Base-by-base conservation (phyloP, 35 echinoderm and acorn worm genomes). In the Lytechinus pictus region DNA sequence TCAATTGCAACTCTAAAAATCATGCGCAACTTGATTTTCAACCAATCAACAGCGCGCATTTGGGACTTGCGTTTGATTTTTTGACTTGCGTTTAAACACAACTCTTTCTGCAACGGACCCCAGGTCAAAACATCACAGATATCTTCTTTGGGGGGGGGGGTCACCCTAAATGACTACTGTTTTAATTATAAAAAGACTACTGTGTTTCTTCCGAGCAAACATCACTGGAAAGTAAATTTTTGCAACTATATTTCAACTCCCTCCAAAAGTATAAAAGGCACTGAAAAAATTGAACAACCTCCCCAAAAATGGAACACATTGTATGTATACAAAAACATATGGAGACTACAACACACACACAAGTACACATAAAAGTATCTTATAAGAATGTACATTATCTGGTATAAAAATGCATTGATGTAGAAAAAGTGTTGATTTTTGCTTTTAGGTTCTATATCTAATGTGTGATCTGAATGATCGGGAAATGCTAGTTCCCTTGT, bases 181-280 rank as follows among this genome's bases (percentile, higher is more conserved):
- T 44, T 44, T 2, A 44, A 0, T 2, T 0, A 44, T 44, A 44
- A 44, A 44, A 2, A 1, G 33, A 44, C 33, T 44, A 44, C 2
- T 44, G 33, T 44, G 33, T 44, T 44, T 2, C 33, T 44, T 44
- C 33, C 0, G 33, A 44, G 33, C 33, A 44, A 44, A 44, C 33
- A 44, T 44, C 33, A 44, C 33, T 44, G 33, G 33, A 44, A 1
- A 0, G 33, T 44, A 44, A 44, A 1, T 44, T 44, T 44, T 44
- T 44, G 33, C 33, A 44, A 44, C 33, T 44, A 44, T 44, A 54
- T 90, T 28, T 27, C 6, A 44, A 79, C 16, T 79, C 88, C 44
- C 10, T 90, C 88, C 88, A 90, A 90, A 90, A 90, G 88, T 90
- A 90, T 90, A 90, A 90, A 90, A 90, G 88, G 88, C 88, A 90